Evolutionary conservation across 2,113 vertebrate genomes (phyloP).

Genomic region (Sardina pilchardus): DNA sequence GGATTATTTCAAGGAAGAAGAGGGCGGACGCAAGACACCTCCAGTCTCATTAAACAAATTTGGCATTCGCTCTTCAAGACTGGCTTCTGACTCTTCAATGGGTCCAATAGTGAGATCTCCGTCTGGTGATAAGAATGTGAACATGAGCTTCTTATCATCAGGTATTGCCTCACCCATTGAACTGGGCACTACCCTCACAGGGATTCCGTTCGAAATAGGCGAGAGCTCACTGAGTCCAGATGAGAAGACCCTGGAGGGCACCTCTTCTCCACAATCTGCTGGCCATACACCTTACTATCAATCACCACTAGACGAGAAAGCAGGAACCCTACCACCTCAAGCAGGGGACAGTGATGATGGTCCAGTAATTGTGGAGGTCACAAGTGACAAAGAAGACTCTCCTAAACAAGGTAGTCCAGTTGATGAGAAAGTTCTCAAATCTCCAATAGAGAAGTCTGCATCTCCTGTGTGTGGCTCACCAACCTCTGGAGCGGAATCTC

Average conservation of each 20-base stretch:
- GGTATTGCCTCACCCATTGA: slow-evolving; percentile 80
- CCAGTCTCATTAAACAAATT: slow-evolving; percentile 52
- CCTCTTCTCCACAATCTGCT: slow-evolving; percentile 88
- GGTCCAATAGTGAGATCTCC: slow-evolving; percentile 86
- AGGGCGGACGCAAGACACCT: slow-evolving; percentile 29
- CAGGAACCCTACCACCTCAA: slow-evolving; percentile 70
- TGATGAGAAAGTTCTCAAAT: slow-evolving; percentile 81
- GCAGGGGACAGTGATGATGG: slow-evolving; percentile 64
- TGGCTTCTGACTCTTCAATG: slow-evolving; percentile 63
- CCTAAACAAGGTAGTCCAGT: slow-evolving; percentile 82
- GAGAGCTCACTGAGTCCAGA: slow-evolving; percentile 84
- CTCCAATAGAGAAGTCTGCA: slow-evolving; percentile 76
- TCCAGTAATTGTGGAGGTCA: slow-evolving; percentile 83
- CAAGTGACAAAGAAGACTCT: slow-evolving; percentile 82
- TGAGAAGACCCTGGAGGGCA: slow-evolving; percentile 88
- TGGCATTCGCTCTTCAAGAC: slow-evolving; percentile 62
- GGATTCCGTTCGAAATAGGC: slow-evolving; percentile 59
- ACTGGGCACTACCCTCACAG: slow-evolving; percentile 66
- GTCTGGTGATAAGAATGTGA: slow-evolving; percentile 83
- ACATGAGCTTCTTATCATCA: slow-evolving; percentile 78
- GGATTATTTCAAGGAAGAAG: slow-evolving; percentile 52
- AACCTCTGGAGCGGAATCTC: slow-evolving; percentile 70
- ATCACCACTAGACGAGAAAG: slow-evolving; percentile 91
- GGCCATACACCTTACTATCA: slow-evolving; percentile 97
- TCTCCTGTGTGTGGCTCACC: slow-evolving; percentile 78